These are phyloP conservation scores for Betta splendens DNA, from an alignment of 2,797 vertebrate species.

Conservation along the genomic window DNA sequence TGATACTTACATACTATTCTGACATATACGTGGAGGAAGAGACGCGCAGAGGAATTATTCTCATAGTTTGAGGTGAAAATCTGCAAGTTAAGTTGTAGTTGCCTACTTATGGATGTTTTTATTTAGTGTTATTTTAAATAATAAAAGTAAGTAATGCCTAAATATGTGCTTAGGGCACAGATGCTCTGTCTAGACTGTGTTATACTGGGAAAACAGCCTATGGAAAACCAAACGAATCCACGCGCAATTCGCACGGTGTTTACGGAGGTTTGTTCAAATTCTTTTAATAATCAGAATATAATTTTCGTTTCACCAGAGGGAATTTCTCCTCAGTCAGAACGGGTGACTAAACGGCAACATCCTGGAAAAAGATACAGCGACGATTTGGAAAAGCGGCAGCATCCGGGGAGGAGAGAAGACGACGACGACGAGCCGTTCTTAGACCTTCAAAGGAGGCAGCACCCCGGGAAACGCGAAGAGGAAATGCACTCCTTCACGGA, in stretches of 20 bases:
- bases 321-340: constrained; percentile 68
- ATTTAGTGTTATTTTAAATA: background rate
- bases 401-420: constrained; percentile 84
- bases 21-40: background rate
- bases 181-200: background rate
- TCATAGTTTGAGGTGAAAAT: background rate
- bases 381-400: constrained; percentile 82
- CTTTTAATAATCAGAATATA: constrained; percentile 2
- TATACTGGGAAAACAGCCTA: background rate
- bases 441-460: constrained; percentile 80
- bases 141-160: background rate
- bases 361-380: constrained; percentile 77
- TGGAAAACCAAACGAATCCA: background rate
- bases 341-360: constrained; percentile 87
- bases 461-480: constrained; percentile 85
- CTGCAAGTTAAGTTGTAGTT: background rate
- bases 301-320: constrained; percentile 66
- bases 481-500: constrained; percentile 64
- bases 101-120: background rate
- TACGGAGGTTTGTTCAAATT: background rate
- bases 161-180: background rate
- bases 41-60: background rate
- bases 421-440: constrained; percentile 69
- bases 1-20: fast-evolving
- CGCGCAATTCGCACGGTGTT: constrained; percentile 47